These are phyloP conservation scores for Patella depressa DNA, from an alignment of 2,888 invertebrate species.

Conservation along the genomic window DNA sequence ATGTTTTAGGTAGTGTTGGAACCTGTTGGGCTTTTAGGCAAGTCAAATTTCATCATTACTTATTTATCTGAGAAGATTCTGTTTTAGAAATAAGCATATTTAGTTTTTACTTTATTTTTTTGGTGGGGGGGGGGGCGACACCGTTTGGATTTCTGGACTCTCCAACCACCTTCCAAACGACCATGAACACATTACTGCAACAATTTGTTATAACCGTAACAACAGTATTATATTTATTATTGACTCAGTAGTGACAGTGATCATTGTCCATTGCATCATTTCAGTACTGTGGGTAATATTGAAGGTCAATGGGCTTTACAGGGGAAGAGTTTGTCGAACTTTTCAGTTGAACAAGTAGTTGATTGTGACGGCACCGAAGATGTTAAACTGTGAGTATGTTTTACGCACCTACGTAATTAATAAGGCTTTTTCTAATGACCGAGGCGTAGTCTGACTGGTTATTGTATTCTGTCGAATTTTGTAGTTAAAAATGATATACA, in stretches of 20 bases:
- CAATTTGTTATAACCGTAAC: slow-evolving; percentile 12
- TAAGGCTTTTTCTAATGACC: no score
- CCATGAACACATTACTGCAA: slow-evolving; percentile 17
- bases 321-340: slow-evolving; percentile 53
- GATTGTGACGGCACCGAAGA: slow-evolving; percentile 61
- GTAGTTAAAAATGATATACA: not conserved
- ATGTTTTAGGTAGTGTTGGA: slow-evolving; percentile 54
- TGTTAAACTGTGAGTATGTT: not conserved
- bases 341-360: slow-evolving; percentile 63
- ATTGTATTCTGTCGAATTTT: not conserved
- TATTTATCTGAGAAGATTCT: no score
- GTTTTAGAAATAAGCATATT: no score
- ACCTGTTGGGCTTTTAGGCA: slow-evolving; percentile 67
- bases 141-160: not conserved
- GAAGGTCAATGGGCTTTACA: slow-evolving; percentile 59
- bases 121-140: no score
- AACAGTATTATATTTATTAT: not conserved
- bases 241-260: not conserved
- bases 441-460: no score
- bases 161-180: slow-evolving; percentile 12
- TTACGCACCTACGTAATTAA: no score
- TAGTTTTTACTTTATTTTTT: no score
- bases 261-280: not conserved
- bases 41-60: not conserved
- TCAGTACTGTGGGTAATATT: slow-evolving; percentile 56